Evolutionary conservation across 2,888 invertebrate genomes (phyloP).

Genomic region (Beris morrisii): DNA sequence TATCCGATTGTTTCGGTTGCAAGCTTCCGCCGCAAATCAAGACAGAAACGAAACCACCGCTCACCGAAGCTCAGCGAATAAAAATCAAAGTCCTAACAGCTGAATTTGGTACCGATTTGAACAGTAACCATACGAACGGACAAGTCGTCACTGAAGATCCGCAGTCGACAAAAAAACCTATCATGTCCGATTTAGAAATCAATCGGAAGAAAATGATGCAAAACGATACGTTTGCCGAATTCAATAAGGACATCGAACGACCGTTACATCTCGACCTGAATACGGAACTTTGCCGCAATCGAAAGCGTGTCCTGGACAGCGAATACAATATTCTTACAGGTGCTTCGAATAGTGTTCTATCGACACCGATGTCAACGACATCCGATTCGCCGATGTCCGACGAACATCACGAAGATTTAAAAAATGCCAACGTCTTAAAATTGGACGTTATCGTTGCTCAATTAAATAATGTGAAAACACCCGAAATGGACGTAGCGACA

Average conservation of each 20-base stretch:
- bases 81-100: slow-evolving; percentile 64
- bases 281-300: slow-evolving; percentile 45
- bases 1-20: too few species aligned
- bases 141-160: slow-evolving; percentile 63
- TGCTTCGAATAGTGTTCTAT: slow-evolving; percentile 35
- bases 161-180: slow-evolving; percentile 10
- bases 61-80: slow-evolving; percentile 64
- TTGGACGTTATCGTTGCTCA: slow-evolving; percentile 20
- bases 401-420: slow-evolving; percentile 37
- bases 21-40: not conserved
- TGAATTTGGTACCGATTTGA: slow-evolving; percentile 60
- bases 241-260: slow-evolving; percentile 43
- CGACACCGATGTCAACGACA: slow-evolving; percentile 48
- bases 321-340: slow-evolving; percentile 44
- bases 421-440: slow-evolving; percentile 29
- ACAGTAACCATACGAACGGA: slow-evolving; percentile 58
- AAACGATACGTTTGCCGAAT: slow-evolving; percentile 45
- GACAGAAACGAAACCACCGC: slow-evolving; percentile 36
- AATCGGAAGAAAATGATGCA: slow-evolving; percentile 53
- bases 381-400: slow-evolving; percentile 41
- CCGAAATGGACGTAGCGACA: slow-evolving; percentile 35
- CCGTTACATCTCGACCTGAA: slow-evolving; percentile 46
- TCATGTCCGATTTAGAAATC: slow-evolving; percentile 50
- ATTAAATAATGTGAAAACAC: slow-evolving; percentile 36
- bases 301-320: slow-evolving; percentile 45